Evolutionary conservation across 2,797 vertebrate species (phyloP).

Genomic region (Acanthis flammea): DNA sequence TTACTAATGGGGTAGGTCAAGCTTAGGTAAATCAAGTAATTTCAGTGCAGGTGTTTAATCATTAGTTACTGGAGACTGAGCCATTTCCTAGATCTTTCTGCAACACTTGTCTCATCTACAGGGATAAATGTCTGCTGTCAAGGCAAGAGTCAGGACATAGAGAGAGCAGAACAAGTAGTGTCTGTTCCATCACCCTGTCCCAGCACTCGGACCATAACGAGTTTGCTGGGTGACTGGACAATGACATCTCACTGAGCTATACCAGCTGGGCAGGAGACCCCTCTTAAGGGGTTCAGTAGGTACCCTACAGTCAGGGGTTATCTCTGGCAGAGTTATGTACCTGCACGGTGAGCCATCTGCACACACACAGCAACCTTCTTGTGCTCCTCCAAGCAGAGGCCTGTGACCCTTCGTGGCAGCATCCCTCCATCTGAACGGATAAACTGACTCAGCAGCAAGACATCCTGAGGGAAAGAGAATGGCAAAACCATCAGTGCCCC

Average conservation of each 20-base stretch:
- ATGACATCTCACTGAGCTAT: neutral
- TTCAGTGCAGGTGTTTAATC: conserved; percentile 3
- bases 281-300: neutral
- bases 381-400: conserved; percentile 92
- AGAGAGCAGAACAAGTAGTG: neutral
- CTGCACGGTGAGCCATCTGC: conserved; percentile 96
- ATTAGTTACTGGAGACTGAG: neutral
- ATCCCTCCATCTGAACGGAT: conserved; percentile 91
- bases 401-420: conserved; percentile 87
- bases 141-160: neutral
- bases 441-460: conserved; percentile 93
- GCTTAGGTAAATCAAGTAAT: neutral
- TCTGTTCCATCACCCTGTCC: neutral
- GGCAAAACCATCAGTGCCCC: neutral
- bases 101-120: neutral
- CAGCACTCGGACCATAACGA: neutral
- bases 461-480: conserved; percentile 79
- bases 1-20: neutral
- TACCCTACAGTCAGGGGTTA: neutral
- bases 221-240: neutral
- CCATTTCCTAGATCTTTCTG: neutral
- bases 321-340: conserved; percentile 63
- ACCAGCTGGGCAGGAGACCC: accelerated
- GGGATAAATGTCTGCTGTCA: neutral
- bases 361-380: conserved; percentile 88